Evolutionary conservation across 2,113 vertebrate species (phyloP).

Genomic region (Tricholaema leucomelas): DNA sequence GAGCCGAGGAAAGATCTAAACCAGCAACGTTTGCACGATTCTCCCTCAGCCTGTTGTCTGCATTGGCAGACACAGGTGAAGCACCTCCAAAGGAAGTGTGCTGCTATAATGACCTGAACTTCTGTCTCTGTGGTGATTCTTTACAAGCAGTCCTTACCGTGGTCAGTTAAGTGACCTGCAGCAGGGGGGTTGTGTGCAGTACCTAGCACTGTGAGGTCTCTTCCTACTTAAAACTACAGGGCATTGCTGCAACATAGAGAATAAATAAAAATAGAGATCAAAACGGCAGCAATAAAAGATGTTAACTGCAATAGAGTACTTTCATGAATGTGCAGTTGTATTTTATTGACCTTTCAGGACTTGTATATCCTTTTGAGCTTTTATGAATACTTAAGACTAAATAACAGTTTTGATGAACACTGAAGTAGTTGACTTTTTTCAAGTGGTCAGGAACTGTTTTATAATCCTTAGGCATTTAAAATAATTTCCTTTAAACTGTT

Average conservation of each 20-base stretch:
- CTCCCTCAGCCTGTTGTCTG: background rate
- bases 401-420: background rate
- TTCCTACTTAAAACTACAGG: background rate
- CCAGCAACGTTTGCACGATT: fast-evolving
- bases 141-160: fast-evolving
- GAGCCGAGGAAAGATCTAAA: background rate
- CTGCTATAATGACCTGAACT: background rate
- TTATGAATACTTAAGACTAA: background rate
- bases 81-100: background rate
- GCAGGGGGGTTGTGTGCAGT: background rate
- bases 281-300: background rate
- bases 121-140: background rate
- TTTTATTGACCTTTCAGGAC: slow-evolving; percentile 14
- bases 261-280: background rate
- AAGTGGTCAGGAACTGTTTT: background rate
- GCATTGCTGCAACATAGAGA: background rate
- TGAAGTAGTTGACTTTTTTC: slow-evolving; percentile 15
- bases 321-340: background rate
- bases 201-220: background rate
- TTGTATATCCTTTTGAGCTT: background rate
- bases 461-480: background rate
- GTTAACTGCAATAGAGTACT: background rate
- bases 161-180: no score
- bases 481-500: background rate
- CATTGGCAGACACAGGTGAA: background rate